Evolutionary conservation across 2,113 vertebrate genomes (phyloP).

Genomic region (Apodemus sylvaticus): DNA sequence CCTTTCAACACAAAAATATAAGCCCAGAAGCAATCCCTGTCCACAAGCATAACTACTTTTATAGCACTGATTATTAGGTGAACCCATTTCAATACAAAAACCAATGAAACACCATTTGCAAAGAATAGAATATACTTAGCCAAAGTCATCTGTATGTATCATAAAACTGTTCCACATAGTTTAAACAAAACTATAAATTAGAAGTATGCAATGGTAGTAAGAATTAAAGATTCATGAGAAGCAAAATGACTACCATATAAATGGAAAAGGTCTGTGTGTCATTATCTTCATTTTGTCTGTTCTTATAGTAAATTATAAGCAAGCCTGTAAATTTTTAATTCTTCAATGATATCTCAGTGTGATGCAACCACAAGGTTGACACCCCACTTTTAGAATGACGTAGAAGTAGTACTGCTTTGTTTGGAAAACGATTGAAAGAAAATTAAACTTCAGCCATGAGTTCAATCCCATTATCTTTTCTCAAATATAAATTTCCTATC

Average conservation of each 20-base stretch:
- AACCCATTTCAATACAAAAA: conserved; percentile 35
- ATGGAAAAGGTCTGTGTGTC: not conserved
- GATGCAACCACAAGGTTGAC: not conserved
- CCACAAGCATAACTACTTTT: not conserved
- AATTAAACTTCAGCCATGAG: conserved; percentile 54
- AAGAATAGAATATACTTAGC: not conserved
- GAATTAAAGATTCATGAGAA: not conserved
- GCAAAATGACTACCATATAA: not conserved
- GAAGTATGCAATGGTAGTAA: not conserved
- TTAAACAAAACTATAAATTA: not conserved
- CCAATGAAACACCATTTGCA: not conserved
- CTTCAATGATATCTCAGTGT: not conserved
- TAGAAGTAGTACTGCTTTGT: conserved; percentile 4
- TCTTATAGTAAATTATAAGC: not conserved
- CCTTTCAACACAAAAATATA: not conserved
- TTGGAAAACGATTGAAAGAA: conserved; percentile 19
- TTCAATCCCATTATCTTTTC: not conserved
- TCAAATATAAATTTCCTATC: not conserved
- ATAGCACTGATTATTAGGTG: not conserved
- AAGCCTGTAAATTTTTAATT: not conserved
- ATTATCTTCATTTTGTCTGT: not conserved
- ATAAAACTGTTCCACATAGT: not conserved
- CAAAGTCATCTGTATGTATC: conserved; percentile 11
- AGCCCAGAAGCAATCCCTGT: not conserved
- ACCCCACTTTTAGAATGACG: conserved; percentile 23